Evolutionary conservation across 2,113 vertebrate species (phyloP).

Genomic region (Pluvianellus socialis): DNA sequence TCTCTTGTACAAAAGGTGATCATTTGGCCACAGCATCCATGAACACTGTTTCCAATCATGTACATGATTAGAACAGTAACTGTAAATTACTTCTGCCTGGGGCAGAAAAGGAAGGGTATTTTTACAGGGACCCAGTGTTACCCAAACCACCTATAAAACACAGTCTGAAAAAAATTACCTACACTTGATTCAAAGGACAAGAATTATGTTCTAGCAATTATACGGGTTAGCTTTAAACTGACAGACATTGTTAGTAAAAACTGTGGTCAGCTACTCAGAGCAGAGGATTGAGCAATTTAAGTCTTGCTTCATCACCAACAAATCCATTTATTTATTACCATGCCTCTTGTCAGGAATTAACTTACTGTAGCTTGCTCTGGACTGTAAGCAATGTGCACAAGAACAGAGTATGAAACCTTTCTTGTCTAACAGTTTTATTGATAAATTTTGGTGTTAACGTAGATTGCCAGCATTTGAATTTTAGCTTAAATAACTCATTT

Average conservation of each 20-base stretch:
- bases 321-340: background rate
- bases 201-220: background rate
- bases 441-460: background rate
- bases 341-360: background rate
- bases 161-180: background rate
- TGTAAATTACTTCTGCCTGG: background rate
- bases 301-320: conserved; percentile 20
- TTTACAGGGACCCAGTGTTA: background rate
- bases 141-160: background rate
- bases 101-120: background rate
- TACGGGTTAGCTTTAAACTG: background rate
- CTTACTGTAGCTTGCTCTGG: background rate
- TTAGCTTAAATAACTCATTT: background rate
- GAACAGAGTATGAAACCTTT: background rate
- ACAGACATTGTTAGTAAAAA: background rate
- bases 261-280: background rate
- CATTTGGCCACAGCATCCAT: background rate
- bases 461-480: background rate
- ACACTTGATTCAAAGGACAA: background rate
- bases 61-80: background rate
- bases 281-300: conserved; percentile 9
- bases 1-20: background rate
- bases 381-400: background rate
- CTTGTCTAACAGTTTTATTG: background rate
- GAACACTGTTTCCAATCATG: background rate